Conservation (phyloP, 1,140 invertebrate species). For the Saccostrea echinata region DNA sequence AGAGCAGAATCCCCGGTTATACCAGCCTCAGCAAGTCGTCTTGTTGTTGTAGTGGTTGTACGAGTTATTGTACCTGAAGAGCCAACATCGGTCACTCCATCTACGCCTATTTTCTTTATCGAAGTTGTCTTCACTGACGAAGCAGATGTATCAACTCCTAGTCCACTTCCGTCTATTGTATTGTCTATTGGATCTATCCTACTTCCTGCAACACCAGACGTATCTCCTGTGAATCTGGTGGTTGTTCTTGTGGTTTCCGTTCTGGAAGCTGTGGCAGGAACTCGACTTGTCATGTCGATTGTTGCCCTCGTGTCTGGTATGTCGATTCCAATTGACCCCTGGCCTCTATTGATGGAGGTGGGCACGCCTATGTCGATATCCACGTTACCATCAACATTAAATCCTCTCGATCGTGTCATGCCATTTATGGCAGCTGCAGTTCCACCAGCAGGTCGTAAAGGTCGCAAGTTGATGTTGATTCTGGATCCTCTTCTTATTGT, state of each 20-base stretch:
- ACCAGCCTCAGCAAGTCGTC: slow-evolving; percentile 21
- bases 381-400: slow-evolving; percentile 1
- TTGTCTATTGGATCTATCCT: slow-evolving; percentile 14
- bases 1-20: background rate
- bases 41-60: slow-evolving; percentile 1
- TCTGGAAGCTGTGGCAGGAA: background rate
- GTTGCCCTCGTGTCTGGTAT: slow-evolving; percentile 17
- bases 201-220: background rate
- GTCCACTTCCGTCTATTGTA: background rate
- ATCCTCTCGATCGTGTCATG: background rate
- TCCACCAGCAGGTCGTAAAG: background rate
- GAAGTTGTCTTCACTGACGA: background rate
- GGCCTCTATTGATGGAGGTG: background rate
- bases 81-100: background rate
- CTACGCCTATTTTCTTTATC: background rate
- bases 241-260: background rate
- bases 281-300: slow-evolving; percentile 7
- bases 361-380: background rate
- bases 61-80: background rate
- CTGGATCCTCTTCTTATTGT: background rate
- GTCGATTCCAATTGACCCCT: background rate
- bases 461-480: slow-evolving; percentile 6
- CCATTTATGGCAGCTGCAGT: background rate
- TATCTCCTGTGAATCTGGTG: background rate
- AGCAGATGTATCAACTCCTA: background rate